Evolutionary conservation across 1,140 invertebrate genomes (phyloP), one percentile per base, ranked within the genome.

Genomic region (Drosophila teissieri): DNA sequence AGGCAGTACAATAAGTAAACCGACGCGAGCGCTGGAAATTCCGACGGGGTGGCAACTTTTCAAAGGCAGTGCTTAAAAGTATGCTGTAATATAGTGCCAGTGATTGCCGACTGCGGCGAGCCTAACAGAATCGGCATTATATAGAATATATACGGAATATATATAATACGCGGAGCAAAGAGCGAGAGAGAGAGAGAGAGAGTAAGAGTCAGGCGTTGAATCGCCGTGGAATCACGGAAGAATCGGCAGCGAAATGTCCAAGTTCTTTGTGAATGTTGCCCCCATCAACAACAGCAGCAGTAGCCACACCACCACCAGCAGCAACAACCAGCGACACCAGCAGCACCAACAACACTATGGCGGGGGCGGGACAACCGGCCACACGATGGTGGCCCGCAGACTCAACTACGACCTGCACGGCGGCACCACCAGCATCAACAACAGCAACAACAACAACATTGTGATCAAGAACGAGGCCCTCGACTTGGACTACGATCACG

Each of bases 221-320:
- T 36, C 39, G 63, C 48, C 37, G 36, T 62, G 42, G 39, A 61
- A 36, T 49, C 19, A 42, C 24, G 14, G 44, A 34, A 65, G 17
- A 67, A 76, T 64, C 76, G 80, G 80, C 76, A 73, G 60, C 76
- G 83, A 81, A 73, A 92, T 92, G 91, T 92, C 91, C 67, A 92
- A 91, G 78, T 92, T 80, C 78, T 90, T 88, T 69, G 72, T 84
- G 70, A 80, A 73, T 61, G 60, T 72, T 65, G 72, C 76, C 40
- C 61, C 81, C 53, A 80, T 74, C 67, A 75, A 58, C 62, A 79
- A 74, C 40, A 70, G 39, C 44, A 69, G 17, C 74, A 68, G 27
- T 60, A 57, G 15, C 15, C 37, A 58, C 53, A 55, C 17, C 63
- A 64, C 52, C 79, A 77, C 31, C 69, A 67, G 42, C 54, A 64